Evolutionary conservation across 2,888 invertebrate species (phyloP).

Genomic region (Drosophila mimica): DNA sequence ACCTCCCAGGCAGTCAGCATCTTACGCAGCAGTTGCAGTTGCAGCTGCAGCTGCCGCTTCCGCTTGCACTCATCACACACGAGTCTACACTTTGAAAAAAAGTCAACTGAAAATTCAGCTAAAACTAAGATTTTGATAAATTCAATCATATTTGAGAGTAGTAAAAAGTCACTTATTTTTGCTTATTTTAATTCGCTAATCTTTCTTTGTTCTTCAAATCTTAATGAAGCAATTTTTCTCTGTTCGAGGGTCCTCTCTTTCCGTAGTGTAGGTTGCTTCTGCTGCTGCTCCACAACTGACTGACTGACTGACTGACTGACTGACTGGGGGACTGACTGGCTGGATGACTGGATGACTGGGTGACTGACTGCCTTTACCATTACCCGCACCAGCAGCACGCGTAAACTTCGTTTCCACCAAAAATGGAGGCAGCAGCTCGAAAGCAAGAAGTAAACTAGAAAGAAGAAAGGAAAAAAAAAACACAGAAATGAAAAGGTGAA

Average conservation of each 20-base stretch:
- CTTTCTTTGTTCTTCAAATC: neutral
- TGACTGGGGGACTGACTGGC: neutral
- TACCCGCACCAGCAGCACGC: conserved; percentile 76
- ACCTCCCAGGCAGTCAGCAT: conserved; percentile 21
- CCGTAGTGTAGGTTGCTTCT: conserved; percentile 14
- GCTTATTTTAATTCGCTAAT: neutral
- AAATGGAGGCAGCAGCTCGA: conserved; percentile 12
- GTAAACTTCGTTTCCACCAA: conserved; percentile 71
- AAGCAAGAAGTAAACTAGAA: neutral
- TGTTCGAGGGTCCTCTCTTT: neutral
- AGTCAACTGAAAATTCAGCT: neutral
- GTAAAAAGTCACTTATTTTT: neutral
- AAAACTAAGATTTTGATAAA: neutral
- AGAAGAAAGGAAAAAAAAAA: conserved; percentile 11
- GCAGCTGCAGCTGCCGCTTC: conserved; percentile 45
- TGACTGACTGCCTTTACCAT: conserved; percentile 68
- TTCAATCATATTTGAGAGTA: neutral
- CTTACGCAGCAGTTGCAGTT: conserved; percentile 16
- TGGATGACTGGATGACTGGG: conserved; percentile 17
- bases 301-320: conserved; percentile 22
- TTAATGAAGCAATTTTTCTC: neutral
- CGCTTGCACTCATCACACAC: conserved; percentile 53
- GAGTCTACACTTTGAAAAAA: conserved; percentile 1
- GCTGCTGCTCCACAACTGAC: conserved; percentile 45
- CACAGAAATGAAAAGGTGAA: conserved; percentile 20